phyloP scores from a whole-genome alignment of 2,797 vertebrate genomes.

The Sebastes vulpes region DNA sequence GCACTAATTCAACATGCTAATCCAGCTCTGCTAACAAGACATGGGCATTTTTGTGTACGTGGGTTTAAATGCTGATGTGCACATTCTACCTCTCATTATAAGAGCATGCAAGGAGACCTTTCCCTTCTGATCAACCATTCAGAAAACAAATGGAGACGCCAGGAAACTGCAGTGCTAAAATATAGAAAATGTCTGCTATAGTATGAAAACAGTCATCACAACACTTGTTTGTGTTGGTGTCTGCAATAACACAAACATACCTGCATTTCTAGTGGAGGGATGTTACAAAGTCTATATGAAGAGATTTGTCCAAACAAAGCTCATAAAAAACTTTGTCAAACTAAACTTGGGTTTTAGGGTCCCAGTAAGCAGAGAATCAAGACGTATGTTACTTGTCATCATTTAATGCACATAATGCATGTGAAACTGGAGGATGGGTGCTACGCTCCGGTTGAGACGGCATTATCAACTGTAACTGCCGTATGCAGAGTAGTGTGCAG shows the following conservation, averaged over 20 bases:
- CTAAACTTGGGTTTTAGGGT: neutral
- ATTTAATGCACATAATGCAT: neutral
- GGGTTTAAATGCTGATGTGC: neutral
- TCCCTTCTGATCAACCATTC: neutral
- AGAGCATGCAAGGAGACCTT: neutral
- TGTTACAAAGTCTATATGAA: neutral
- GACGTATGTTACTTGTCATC: neutral
- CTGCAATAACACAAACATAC: neutral
- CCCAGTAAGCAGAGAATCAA: neutral
- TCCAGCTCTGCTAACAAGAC: slow-evolving; percentile 36
- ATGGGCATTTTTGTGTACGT: neutral
- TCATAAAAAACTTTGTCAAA: neutral
- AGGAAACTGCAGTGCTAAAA: slow-evolving; percentile 11
- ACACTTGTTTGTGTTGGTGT: neutral
- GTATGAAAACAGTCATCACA: neutral
- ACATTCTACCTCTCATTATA: neutral
- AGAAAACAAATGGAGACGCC: slow-evolving; percentile 11
- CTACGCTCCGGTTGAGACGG: too few species aligned
- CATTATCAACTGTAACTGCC: neutral
- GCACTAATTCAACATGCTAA: slow-evolving; percentile 2
- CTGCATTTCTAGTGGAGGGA: neutral
- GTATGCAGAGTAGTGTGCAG: neutral
- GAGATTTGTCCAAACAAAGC: neutral
- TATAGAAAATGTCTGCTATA: neutral
- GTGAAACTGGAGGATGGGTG: neutral